These are phyloP conservation scores for Agrotis segetum DNA, from an alignment of 2,888 invertebrate genomes.

Conservation along the genomic window DNA sequence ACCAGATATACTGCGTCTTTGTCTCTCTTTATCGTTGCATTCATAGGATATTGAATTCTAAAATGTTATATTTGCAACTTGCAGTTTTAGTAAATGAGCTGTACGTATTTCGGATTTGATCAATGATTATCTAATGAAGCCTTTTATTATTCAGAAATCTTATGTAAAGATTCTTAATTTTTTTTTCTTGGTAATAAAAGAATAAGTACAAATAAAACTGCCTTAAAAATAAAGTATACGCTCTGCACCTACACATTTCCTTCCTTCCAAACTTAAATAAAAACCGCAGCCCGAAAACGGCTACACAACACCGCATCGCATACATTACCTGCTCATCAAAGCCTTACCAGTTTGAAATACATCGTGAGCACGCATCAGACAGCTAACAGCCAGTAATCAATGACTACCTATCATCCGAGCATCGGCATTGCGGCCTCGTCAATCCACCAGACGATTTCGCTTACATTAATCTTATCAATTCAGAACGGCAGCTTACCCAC, in stretches of 20 bases:
- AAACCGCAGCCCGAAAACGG: constrained; percentile 8
- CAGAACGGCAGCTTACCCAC: constrained; percentile 77
- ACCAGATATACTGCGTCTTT: constrained; percentile 60
- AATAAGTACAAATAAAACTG: too few relatives aligned
- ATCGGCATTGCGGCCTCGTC: constrained; percentile 69
- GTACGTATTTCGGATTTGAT: background rate
- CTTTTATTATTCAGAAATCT: too few relatives aligned
- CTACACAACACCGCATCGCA: constrained; percentile 37
- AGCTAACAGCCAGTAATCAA: constrained; percentile 70
- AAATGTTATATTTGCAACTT: background rate
- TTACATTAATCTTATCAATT: constrained; percentile 86
- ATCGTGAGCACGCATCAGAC: constrained; percentile 48
- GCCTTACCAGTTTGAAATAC: constrained; percentile 43
- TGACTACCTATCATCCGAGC: constrained; percentile 70
- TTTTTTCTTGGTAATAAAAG: too few relatives aligned
- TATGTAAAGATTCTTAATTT: too few relatives aligned
- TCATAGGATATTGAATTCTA: constrained; percentile 31
- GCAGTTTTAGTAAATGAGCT: background rate
- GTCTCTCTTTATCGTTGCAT: constrained; percentile 63
- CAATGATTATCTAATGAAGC: background rate
- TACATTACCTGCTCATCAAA: constrained; percentile 50
- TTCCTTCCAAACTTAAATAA: background rate
- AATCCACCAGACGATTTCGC: constrained; percentile 73
- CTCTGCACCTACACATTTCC: too few relatives aligned
- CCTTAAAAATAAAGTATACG: too few relatives aligned